A percentile compares a stretch with the other conserved stretches of the same genome.
Conservation (phyloP, 2,113 vertebrate genomes). For the Oxygymnocypris stewartii region DNA sequence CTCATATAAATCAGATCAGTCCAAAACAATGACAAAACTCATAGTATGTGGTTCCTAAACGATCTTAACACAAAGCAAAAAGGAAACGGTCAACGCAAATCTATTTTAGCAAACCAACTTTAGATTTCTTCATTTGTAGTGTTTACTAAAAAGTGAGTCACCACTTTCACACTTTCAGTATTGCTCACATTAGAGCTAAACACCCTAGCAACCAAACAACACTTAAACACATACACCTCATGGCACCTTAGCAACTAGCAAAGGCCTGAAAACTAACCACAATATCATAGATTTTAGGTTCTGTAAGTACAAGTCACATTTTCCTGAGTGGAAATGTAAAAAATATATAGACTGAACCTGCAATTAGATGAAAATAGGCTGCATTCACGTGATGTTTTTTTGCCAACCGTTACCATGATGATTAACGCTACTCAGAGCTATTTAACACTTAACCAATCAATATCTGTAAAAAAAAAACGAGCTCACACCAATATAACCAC, state of each 20-base stretch:
- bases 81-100: neutral
- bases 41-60: no score
- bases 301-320: neutral
- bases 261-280: neutral
- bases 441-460: neutral
- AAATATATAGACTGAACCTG: neutral
- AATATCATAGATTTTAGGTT: neutral
- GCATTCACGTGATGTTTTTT: neutral
- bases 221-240: neutral
- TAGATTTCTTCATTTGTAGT: neutral
- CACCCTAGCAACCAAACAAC: neutral
- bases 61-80: neutral
- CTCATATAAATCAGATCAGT: neutral
- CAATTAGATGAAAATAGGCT: neutral
- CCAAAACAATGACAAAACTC: neutral
- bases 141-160: neutral
- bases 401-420: no score
- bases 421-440: no score
- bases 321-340: neutral
- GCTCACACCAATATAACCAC: neutral
- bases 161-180: neutral
- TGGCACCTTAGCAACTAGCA: neutral
- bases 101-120: neutral
- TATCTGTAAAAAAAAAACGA: neutral
- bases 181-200: neutral